Percentiles rank a stretch among this genome's conserved stretches.
Conservation (phyloP, 1,140 invertebrate genomes). For the Pseudobourletiella spinata region DNA sequence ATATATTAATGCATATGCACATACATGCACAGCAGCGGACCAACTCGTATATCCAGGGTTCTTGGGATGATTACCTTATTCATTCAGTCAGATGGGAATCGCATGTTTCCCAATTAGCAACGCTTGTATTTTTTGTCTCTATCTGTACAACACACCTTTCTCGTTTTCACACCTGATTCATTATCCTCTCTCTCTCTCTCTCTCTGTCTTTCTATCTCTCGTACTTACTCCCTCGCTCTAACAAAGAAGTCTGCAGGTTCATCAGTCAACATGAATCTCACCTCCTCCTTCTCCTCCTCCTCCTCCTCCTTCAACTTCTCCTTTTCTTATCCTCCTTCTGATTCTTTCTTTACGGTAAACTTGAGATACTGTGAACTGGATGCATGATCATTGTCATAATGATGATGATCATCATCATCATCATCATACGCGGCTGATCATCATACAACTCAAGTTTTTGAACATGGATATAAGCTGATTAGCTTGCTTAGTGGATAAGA, state of each 20-base stretch:
- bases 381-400: too few relatives aligned
- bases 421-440: too few relatives aligned
- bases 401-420: too few relatives aligned
- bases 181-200: slow-evolving; percentile 14
- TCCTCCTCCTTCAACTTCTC: background rate
- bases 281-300: background rate
- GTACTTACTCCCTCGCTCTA: background rate
- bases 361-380: too few relatives aligned
- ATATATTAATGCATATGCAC: too few relatives aligned
- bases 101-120: slow-evolving; percentile 31
- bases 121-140: slow-evolving; percentile 20
- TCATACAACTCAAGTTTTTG: too few relatives aligned
- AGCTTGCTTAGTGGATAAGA: too few relatives aligned
- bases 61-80: background rate
- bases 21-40: background rate
- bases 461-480: too few relatives aligned
- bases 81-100: slow-evolving; percentile 24
- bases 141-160: slow-evolving; percentile 26
- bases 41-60: background rate
- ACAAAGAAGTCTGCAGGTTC: background rate
- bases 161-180: slow-evolving; percentile 32
- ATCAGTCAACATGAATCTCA: slow-evolving; percentile 7
- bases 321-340: background rate
- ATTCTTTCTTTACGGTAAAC: too few relatives aligned
- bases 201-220: background rate